A percentile compares a stretch with the other conserved stretches of the same genome.
phyloP scores from a whole-genome alignment of 1,140 invertebrate genomes.

The Oppia nitens region DNA sequence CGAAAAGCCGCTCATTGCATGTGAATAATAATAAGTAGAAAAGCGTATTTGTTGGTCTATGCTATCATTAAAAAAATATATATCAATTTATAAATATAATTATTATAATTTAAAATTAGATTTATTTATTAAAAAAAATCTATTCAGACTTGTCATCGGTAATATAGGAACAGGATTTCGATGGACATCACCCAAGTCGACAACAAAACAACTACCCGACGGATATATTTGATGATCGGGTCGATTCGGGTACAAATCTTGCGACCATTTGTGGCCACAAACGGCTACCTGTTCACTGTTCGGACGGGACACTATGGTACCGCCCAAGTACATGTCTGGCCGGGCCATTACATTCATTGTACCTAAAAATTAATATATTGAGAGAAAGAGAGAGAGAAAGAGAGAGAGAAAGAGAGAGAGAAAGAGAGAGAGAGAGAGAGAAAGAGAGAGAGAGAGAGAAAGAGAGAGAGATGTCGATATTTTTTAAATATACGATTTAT shows the following conservation, averaged over 20 bases:
- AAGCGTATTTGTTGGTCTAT: too few species aligned
- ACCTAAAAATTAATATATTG: background rate
- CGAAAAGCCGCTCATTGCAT: conserved; percentile 12
- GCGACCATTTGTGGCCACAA: background rate
- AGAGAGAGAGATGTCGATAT: background rate
- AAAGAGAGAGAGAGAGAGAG: background rate
- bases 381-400: background rate
- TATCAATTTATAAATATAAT: too few species aligned
- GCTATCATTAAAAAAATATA: too few species aligned
- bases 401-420: background rate
- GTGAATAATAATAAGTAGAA: conserved; percentile 7
- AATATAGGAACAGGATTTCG: background rate
- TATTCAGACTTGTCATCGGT: background rate
- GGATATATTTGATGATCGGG: background rate
- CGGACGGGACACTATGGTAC: background rate
- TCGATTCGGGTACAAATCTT: background rate
- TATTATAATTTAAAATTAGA: background rate
- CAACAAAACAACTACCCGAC: background rate
- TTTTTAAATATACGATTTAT: background rate
- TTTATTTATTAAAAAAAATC: background rate
- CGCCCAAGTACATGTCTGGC: background rate
- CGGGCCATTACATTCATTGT: background rate
- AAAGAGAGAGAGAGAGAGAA: background rate
- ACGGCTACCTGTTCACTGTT: background rate
- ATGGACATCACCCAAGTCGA: background rate